Evolutionary conservation across 2,888 invertebrate genomes (phyloP), one percentile per base, ranked within the genome.

Genomic region (Allolobophora icterica): DNA sequence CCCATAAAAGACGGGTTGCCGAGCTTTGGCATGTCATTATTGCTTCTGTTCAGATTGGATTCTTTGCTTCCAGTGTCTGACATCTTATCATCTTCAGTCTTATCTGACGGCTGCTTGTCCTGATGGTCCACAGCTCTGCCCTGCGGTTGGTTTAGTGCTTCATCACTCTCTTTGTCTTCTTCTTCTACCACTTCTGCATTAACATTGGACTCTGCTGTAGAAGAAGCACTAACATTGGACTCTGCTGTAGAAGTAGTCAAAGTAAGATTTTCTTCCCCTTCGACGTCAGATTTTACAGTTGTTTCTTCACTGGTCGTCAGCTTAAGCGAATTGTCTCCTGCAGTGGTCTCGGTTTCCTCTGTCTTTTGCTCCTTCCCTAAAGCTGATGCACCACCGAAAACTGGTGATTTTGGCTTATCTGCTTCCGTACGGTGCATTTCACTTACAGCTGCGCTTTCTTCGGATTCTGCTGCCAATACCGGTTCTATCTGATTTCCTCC

Each of bases 341-440:
- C 71, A 30, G 71, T 71, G 13, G 71, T n/a, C 3, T n/a, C n/a
- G 11, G 30, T 4, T n/a, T 71, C n/a, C 71, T 71, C n/a, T 71
- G n/a, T 1, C 71, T 71, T 5, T n/a, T 71, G 30, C 71, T 71
- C 71, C n/a, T 30, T n/a, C 30, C 13, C 71, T 71, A 71, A 3
- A 71, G 71, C 30, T n/a, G n/a, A 71, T n/a, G 71, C n/a, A 71
- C 71, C n/a, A 71, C n/a, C 71, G 8, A 71, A 0, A 30, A n/a
- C 71, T 71, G 71, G 71, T n/a, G n/a, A 71, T n/a, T 71, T n/a
- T n/a, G 71, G n/a, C 71, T 71, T n/a, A n/a, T 71, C 71, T n/a
- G 71, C 52, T 19, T 21, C n/a, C 30, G 71, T 13, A 17, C n/a
- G 71, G 11, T 71, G 6, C n/a, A 71, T n/a, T 71, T 71, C 71